phyloP scores from a whole-genome alignment of 2,797 vertebrate genomes.

The Brotula barbata region DNA sequence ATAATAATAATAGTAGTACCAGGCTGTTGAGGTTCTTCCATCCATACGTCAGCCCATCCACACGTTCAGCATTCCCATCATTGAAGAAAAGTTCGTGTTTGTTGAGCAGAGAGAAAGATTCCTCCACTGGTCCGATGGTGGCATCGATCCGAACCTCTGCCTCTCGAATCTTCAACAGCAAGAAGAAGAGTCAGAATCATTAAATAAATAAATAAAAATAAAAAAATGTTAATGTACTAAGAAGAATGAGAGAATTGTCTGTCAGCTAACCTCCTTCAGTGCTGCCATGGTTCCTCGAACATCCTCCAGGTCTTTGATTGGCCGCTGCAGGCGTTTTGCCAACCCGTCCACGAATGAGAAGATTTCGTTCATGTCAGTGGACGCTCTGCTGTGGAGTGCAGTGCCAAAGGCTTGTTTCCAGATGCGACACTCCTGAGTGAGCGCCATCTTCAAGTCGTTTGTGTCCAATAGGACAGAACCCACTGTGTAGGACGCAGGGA shows the following conservation, averaged over 20 bases:
- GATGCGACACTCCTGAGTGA: constrained; percentile 78
- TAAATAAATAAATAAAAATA: background rate
- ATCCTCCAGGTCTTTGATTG: constrained; percentile 82
- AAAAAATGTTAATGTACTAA: background rate
- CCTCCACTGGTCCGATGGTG: constrained; percentile 82
- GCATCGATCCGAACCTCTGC: constrained; percentile 80
- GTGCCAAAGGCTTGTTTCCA: constrained; percentile 82
- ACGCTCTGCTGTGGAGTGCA: constrained; percentile 76
- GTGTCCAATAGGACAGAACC: constrained; percentile 75
- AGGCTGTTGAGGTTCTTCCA: constrained; percentile 82
- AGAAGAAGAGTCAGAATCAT: background rate
- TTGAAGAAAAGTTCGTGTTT: constrained; percentile 78
- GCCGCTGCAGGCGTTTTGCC: constrained; percentile 79
- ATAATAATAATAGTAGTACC: constrained; percentile 58
- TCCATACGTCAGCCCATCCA: constrained; percentile 82
- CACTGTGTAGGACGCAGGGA: constrained; percentile 69
- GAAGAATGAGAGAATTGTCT: background rate
- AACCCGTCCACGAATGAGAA: constrained; percentile 78
- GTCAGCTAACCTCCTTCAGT: constrained; percentile 69
- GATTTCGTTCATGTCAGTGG: constrained; percentile 75
- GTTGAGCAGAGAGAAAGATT: constrained; percentile 81
- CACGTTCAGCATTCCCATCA: constrained; percentile 81
- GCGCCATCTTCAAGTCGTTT: constrained; percentile 77
- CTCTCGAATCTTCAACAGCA: constrained; percentile 69
- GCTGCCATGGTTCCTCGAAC: constrained; percentile 80